phyloP scores from a whole-genome alignment of 1,140 invertebrate genomes.

The Elymnias hypermnestra region DNA sequence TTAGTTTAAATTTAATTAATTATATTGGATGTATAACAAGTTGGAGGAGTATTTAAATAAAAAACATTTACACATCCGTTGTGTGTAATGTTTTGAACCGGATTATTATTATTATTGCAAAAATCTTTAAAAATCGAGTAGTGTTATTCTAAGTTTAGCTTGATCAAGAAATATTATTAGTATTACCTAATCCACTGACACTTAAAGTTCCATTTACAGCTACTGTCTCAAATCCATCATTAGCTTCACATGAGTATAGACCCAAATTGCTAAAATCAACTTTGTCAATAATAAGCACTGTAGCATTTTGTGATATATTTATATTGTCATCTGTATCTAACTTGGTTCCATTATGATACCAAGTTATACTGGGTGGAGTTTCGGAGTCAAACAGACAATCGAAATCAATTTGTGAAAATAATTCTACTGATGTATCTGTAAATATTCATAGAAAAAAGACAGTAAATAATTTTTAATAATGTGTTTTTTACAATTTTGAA shows the following conservation, averaged over 20 bases:
- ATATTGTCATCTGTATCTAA: slow-evolving; percentile 26
- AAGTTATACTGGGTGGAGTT: slow-evolving; percentile 34
- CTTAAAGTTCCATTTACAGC: slow-evolving; percentile 30
- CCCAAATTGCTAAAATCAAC: slow-evolving; percentile 48
- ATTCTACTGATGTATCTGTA: slow-evolving; percentile 48
- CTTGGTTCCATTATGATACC: slow-evolving; percentile 47
- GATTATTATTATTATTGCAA: too few relatives aligned
- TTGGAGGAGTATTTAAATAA: too few relatives aligned
- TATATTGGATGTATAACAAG: too few relatives aligned
- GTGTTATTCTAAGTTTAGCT: too few relatives aligned
- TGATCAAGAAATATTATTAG: too few relatives aligned
- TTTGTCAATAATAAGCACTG: slow-evolving; percentile 29
- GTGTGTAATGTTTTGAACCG: too few relatives aligned
- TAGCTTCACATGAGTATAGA: slow-evolving; percentile 39
- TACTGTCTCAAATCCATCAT: slow-evolving; percentile 48
- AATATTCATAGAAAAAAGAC: slow-evolving; percentile 24
- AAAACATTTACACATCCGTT: too few relatives aligned
- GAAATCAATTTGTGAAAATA: slow-evolving; percentile 46
- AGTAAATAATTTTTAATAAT: too few relatives aligned
- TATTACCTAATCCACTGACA: slow-evolving; percentile 48
- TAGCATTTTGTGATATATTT: slow-evolving; percentile 26
- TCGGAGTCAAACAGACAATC: slow-evolving; percentile 37
- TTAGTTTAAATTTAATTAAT: too few relatives aligned
- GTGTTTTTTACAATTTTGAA: too few relatives aligned
- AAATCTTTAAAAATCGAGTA: too few relatives aligned